A percentile compares a stretch with the other conserved stretches of the same genome.
Conservation (phyloP, 2,113 vertebrate species). For the Colius striatus region DNA sequence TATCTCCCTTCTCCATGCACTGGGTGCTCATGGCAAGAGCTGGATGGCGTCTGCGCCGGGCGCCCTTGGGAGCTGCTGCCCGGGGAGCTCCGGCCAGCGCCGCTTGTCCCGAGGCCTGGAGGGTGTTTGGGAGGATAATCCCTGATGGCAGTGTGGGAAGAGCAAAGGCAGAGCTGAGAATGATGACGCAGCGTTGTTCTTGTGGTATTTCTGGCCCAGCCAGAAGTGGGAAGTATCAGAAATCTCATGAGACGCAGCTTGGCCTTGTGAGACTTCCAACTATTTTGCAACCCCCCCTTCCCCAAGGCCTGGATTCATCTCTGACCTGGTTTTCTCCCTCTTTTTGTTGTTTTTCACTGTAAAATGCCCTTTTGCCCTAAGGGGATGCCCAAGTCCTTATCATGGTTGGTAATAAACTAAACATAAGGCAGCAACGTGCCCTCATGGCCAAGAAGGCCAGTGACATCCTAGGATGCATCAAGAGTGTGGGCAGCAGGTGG, state of each 20-base stretch:
- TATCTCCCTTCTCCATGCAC: neutral
- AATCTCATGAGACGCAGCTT: conserved; percentile 44
- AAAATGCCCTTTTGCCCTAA: neutral
- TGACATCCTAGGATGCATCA: too few relatives aligned
- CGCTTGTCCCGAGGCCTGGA: rapidly evolving
- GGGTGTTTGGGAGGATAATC: neutral
- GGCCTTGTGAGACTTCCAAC: conserved; percentile 64
- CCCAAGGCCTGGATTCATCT: neutral
- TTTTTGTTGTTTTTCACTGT: neutral
- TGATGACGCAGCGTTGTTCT: conserved; percentile 72
- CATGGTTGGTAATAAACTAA: too few relatives aligned
- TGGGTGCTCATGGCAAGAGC: neutral
- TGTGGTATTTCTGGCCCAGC: conserved; percentile 62
- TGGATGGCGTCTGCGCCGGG: rapidly evolving
- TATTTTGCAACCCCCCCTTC: conserved; percentile 4
- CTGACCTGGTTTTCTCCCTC: neutral
- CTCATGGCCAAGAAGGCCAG: too few relatives aligned
- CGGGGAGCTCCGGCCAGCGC: neutral
- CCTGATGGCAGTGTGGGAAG: conserved; percentile 27
- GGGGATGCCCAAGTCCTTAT: too few relatives aligned
- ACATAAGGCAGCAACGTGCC: too few relatives aligned
- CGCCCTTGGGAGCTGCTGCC: rapidly evolving
- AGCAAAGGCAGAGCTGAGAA: neutral
- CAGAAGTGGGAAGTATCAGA: conserved; percentile 70
- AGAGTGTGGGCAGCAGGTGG: too few relatives aligned